Base-by-base conservation (phyloP, 2,113 vertebrate genomes). In the Neogobius melanostomus region DNA sequence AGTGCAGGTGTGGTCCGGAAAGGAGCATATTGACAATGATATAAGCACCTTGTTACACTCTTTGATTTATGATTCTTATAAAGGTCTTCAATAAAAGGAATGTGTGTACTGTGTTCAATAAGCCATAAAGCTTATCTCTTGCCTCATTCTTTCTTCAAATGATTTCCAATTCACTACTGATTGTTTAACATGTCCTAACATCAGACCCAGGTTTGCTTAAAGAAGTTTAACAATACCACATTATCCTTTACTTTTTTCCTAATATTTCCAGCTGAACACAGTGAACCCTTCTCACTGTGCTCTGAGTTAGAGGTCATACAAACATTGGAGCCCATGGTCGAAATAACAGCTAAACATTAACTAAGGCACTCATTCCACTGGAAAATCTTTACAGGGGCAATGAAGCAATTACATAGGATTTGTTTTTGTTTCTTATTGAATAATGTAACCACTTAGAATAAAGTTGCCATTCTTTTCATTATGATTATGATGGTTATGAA, bases 271-370 rank as follows among this genome's bases (percentile, higher is more conserved):
- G 60, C 43, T 52, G 45, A 17, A 17, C 56, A 54, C 9, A 51
- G 16, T 50, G 36, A 75, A 48, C n/a, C 61, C 16, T 1, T 50
- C 50, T 46, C 42, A 53, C 46, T 59, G 56, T 68, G 74, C 49
- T 66, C 68, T 80, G 42, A 61, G 21, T 72, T 12, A 78, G 75
- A 85, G 85, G 88, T 90, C 85, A 82, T 12, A 68, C 77, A 76
- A 90, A 90, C 48, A 88, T 66, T 85, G 76, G 64, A 67, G 74
- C 61, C 72, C 62, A 72, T 73, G 71, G 78, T 44, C 70, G 47
- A 69, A 76, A 73, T 8, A 44, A 47, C 45, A 15, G 82, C 71
- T 85, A 89, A 87, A 85, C 75, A 88, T 88, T 89, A 85, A 90
- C 87, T 50, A 21, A 51, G 53, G 17, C 50, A 64, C 9, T 11